Evolutionary conservation across 2,888 invertebrate species (phyloP).

Genomic region (Cheilosia soror): DNA sequence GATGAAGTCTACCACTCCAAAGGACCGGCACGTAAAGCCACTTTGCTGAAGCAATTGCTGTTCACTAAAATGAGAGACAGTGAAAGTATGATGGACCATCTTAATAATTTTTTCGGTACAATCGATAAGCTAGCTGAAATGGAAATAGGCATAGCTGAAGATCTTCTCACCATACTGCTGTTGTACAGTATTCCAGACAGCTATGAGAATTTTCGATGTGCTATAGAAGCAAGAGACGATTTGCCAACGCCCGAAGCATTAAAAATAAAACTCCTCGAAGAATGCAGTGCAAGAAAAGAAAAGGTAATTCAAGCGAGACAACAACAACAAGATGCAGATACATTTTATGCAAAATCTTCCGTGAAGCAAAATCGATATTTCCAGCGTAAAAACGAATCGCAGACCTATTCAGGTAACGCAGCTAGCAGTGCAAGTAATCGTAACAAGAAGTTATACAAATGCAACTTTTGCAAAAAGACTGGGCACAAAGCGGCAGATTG

Average conservation of each 20-base stretch:
- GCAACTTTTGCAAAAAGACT: constrained; percentile 13
- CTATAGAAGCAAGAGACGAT: constrained; percentile 80
- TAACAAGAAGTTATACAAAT: constrained; percentile 7
- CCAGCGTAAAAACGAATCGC: constrained; percentile 4
- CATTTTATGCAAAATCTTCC: constrained; percentile 7
- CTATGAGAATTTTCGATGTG: constrained; percentile 80
- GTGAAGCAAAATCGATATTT: constrained; percentile 9
- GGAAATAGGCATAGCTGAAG: constrained; percentile 78
- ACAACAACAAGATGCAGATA: constrained; percentile 26
- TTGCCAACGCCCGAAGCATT: constrained; percentile 69
- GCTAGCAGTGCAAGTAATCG: not conserved
- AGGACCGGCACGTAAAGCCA: constrained; percentile 82
- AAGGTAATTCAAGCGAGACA: constrained; percentile 30
- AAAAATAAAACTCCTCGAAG: constrained; percentile 74
- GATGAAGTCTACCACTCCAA: constrained; percentile 80
- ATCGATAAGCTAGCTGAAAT: constrained; percentile 80
- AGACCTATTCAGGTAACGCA: not conserved
- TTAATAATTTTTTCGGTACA: constrained; percentile 79
- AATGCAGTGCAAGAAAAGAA: constrained; percentile 67
- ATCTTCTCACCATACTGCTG: constrained; percentile 79
- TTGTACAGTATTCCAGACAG: constrained; percentile 79
- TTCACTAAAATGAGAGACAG: constrained; percentile 79
- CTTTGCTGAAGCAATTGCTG: constrained; percentile 80
- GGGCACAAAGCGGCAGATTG: not conserved
- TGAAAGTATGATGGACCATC: constrained; percentile 79